Base-by-base conservation (phyloP, 2,888 invertebrate genomes). In the Coenonympha arcania region DNA sequence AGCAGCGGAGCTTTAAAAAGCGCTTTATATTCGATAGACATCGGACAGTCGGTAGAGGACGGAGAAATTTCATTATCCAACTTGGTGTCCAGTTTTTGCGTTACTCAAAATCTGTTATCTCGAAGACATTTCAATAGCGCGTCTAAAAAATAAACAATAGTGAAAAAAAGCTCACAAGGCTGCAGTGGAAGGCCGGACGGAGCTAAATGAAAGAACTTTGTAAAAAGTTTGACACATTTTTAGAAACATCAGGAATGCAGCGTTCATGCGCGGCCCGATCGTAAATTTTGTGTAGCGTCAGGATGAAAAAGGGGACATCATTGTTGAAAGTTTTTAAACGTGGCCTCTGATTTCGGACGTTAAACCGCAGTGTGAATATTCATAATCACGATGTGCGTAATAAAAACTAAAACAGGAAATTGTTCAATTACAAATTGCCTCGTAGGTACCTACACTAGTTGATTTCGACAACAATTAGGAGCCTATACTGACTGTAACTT, bases 221-320 rank as follows among this genome's bases (percentile, higher is more conserved):
- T 84, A 83, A 85, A 85, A 85, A 83, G 75, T 84, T 84, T 85
- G 86, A 84, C 86, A 86, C 85, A 84, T 86, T 86, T 86, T 86
- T 85, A 83, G 83, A 81, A 83, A 78, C 84, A 81, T 83, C 85
- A 80, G 80, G 79, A 84, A 76, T 79, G 82, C 79, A 80, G 73
- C 77, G 80, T 75, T 75, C 74, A 75, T 73, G 73, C 74, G 72
- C 74, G 77, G 70, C 62, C 69, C 69, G 81, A 72, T 78, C 79
- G 81, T 85, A 84, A 85, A 85, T 86, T 81, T 78, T 71, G 68
- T 71, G 74, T 73, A 82, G 83, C 81, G 85, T 85, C 84, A 81
- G 79, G 78, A 85, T 84, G 79, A 83, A 80, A 82, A 85, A 84
- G 79, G 73, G 77, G 70, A 81, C 78, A 82, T 82, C 79, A 81